Conservation (phyloP, 2,113 vertebrate genomes). For the Cyanocitta stelleri region DNA sequence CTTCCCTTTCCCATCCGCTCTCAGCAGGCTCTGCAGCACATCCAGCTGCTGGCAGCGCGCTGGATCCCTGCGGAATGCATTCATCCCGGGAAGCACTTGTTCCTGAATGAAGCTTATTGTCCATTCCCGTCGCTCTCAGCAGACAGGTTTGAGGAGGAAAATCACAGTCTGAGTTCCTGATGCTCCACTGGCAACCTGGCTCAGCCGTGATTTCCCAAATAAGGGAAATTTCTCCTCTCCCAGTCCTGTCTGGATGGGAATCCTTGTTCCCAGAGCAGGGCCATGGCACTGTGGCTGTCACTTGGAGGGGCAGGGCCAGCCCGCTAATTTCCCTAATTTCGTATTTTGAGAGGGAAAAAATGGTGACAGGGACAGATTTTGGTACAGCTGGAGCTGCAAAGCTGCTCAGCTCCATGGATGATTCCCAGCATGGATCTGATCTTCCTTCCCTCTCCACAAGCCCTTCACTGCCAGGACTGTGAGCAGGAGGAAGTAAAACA, state of each 20-base stretch:
- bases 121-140: background rate
- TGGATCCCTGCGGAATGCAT: background rate
- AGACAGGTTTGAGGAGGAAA: background rate
- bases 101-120: slow-evolving; percentile 13
- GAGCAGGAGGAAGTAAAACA: background rate
- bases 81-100: slow-evolving; percentile 11
- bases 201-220: background rate
- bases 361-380: background rate
- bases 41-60: background rate
- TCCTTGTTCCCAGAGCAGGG: background rate
- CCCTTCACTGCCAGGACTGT: background rate
- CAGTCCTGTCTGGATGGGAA: background rate
- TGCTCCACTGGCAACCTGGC: background rate
- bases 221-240: background rate
- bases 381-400: background rate
- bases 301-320: background rate
- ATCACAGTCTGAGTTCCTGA: background rate
- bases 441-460: background rate
- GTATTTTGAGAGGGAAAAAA: background rate
- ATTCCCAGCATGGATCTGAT: background rate
- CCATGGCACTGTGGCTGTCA: accelerated
- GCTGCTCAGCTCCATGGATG: background rate
- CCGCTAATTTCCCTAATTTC: background rate
- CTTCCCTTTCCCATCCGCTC: background rate
- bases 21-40: background rate